These are phyloP conservation scores for Anoncus sp. DNA, from an alignment of 2,888 invertebrate genomes.

Conservation along the genomic window DNA sequence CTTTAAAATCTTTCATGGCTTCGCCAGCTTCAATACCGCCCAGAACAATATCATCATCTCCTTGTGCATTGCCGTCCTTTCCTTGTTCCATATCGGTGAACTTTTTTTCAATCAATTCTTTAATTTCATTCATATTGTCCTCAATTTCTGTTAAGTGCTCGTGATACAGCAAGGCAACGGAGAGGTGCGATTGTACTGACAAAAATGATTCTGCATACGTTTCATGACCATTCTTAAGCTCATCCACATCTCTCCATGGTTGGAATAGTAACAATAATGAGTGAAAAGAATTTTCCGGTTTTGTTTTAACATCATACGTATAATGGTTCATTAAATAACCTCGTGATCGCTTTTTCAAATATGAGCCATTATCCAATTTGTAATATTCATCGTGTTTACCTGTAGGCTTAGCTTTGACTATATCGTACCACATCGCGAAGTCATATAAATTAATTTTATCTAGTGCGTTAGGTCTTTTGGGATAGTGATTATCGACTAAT, in stretches of 20 bases:
- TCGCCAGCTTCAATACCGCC: no score
- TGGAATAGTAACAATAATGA: slow-evolving; percentile 61
- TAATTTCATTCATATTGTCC: neutral
- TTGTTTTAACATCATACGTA: slow-evolving; percentile 49
- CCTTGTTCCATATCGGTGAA: no score
- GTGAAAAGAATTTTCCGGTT: slow-evolving; percentile 63
- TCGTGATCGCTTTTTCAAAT: slow-evolving; percentile 63
- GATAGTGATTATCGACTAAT: slow-evolving; percentile 58
- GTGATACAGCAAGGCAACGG: slow-evolving; percentile 58
- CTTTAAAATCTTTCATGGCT: no score
- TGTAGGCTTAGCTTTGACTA: neutral
- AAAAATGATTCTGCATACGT: slow-evolving; percentile 64
- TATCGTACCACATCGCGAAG: slow-evolving; percentile 60
- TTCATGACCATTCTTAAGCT: slow-evolving; percentile 52
- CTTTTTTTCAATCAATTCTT: no score
- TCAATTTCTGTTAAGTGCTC: slow-evolving; percentile 46
- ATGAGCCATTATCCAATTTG: slow-evolving; percentile 48
- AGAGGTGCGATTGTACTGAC: slow-evolving; percentile 44
- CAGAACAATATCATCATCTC: no score
- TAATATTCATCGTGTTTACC: slow-evolving; percentile 31
- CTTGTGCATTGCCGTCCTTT: no score
- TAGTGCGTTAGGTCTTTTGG: slow-evolving; percentile 58
- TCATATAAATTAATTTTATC: slow-evolving; percentile 57
- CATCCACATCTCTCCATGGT: slow-evolving; percentile 63
- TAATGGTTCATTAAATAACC: slow-evolving; percentile 74